These are phyloP conservation scores for Diarsia mendica DNA, from an alignment of 2,888 invertebrate species.

Conservation along the genomic window DNA sequence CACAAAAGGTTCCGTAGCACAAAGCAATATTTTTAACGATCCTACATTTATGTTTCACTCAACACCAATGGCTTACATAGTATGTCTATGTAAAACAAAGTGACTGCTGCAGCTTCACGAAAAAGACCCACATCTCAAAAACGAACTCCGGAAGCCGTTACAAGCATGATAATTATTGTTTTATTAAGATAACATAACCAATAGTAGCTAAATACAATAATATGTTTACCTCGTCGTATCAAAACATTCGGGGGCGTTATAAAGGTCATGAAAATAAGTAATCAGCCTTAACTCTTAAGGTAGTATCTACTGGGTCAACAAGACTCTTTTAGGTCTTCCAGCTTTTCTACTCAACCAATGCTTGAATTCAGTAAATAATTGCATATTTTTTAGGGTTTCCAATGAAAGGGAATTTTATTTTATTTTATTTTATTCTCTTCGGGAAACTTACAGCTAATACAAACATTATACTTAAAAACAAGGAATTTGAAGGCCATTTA, in stretches of 20 bases:
- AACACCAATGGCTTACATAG: neutral
- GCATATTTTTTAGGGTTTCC: slow-evolving; percentile 29
- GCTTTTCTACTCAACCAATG: slow-evolving; percentile 13
- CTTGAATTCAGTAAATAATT: slow-evolving; percentile 20
- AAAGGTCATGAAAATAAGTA: neutral
- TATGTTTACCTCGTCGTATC: neutral
- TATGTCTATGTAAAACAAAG: neutral
- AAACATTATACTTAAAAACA: too few relatives aligned
- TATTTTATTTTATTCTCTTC: too few relatives aligned
- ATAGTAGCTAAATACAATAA: neutral
- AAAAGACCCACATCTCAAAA: neutral
- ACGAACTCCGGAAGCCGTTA: neutral
- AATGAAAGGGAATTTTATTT: slow-evolving; percentile 17
- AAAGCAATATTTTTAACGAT: slow-evolving; percentile 1
- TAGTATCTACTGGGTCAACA: slow-evolving; percentile 1
- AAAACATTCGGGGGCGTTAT: neutral
- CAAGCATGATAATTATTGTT: neutral
- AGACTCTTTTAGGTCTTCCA: slow-evolving; percentile 24
- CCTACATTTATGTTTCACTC: neutral
- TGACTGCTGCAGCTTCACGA: neutral
- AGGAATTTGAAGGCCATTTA: too few relatives aligned
- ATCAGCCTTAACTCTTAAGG: neutral
- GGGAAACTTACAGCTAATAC: too few relatives aligned
- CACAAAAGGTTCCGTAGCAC: neutral
- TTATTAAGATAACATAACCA: neutral